phyloP scores from a whole-genome alignment of 2,113 vertebrate genomes.

The Scopus umbretta region DNA sequence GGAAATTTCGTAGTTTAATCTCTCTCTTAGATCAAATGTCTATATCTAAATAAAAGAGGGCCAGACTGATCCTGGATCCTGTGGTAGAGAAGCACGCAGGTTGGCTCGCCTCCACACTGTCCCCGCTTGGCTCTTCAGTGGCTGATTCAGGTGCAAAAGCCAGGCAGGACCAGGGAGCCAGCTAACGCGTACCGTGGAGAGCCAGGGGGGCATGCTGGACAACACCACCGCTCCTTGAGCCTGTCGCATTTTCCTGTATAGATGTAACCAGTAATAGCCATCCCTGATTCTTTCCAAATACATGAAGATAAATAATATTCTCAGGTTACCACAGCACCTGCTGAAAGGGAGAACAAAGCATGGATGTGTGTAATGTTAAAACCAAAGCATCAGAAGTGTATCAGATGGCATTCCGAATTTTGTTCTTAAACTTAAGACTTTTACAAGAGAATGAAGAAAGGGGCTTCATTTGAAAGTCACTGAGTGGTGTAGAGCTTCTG shows the following conservation, averaged over 20 bases:
- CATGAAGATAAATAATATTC: background rate
- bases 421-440: background rate
- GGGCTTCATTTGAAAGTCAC: background rate
- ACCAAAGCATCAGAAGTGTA: background rate
- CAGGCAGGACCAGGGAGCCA: background rate
- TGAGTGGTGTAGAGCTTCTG: background rate
- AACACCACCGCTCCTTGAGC: background rate
- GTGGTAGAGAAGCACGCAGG: background rate
- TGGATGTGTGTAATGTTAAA: background rate
- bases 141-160: background rate
- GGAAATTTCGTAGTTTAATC: background rate
- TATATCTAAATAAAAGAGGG: background rate
- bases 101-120: background rate
- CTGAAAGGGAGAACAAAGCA: background rate
- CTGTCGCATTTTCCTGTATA: background rate
- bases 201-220: rapidly evolving
- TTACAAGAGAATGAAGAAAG: background rate
- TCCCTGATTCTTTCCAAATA: background rate
- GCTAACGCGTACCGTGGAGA: background rate
- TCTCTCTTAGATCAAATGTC: background rate
- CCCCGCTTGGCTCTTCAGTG: background rate
- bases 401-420: background rate
- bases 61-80: background rate
- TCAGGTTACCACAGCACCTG: rapidly evolving
- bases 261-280: background rate